Evolutionary conservation across 1,140 invertebrate species (phyloP).

Genomic region (Platyscapa corneri): DNA sequence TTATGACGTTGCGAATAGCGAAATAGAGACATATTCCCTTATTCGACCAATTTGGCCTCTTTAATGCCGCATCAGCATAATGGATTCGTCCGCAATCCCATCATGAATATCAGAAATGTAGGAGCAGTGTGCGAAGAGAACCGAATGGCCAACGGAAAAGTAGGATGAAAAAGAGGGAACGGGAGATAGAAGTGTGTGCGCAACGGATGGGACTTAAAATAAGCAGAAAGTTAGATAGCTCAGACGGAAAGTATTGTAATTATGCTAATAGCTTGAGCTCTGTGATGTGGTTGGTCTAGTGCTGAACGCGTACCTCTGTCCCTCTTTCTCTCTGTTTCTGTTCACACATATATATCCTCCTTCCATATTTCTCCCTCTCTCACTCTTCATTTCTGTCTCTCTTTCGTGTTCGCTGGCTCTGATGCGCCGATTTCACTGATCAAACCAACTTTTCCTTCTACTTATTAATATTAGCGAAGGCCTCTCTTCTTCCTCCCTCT

Average conservation of each 20-base stretch:
- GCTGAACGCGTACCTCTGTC: not conserved
- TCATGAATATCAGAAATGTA: constrained; percentile 65
- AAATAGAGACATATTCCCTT: constrained; percentile 54
- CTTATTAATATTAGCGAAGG: constrained; percentile 65
- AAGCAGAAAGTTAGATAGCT: constrained; percentile 71
- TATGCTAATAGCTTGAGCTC: constrained; percentile 74
- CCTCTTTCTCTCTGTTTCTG: not conserved
- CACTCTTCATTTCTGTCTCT: constrained; percentile 60
- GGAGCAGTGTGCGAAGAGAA: not conserved
- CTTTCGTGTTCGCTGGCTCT: constrained; percentile 48
- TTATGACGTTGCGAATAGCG: not conserved
- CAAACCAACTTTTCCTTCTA: constrained; percentile 72
- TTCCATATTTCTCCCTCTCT: not conserved
- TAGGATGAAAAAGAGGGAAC: not conserved
- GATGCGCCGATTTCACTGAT: constrained; percentile 62
- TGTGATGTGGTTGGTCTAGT: constrained; percentile 70
- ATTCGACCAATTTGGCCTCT: constrained; percentile 66
- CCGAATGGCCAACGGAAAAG: constrained; percentile 51
- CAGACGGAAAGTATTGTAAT: constrained; percentile 73
- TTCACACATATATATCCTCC: not conserved
- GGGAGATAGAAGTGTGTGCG: constrained; percentile 15
- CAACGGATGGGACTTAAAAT: constrained; percentile 65
- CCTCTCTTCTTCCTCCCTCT: constrained; percentile 51
- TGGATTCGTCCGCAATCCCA: constrained; percentile 70
- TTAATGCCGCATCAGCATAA: constrained; percentile 71